Percentiles rank a stretch among this genome's conserved stretches.
Evolutionary conservation across 2,888 invertebrate species (phyloP).

Genomic region (Chouioia cunea): DNA sequence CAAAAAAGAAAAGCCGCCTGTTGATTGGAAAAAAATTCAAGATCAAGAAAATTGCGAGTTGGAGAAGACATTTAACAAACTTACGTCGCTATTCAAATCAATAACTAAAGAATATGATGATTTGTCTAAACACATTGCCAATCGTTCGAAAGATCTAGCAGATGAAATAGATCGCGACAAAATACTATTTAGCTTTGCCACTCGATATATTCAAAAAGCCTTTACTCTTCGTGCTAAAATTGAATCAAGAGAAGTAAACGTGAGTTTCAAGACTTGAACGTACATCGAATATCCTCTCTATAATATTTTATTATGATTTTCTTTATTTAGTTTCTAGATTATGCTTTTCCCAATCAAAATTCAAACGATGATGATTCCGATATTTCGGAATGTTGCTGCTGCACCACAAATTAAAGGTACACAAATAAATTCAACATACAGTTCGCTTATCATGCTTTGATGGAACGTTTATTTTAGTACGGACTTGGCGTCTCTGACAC

Average conservation of each 20-base stretch:
- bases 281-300: not conserved
- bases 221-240: slow-evolving; percentile 27
- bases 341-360: slow-evolving; percentile 12
- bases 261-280: slow-evolving; percentile 11
- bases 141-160: not conserved
- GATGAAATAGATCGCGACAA: slow-evolving; percentile 19
- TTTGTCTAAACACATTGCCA: not conserved
- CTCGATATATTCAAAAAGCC: slow-evolving; percentile 13
- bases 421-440: not conserved
- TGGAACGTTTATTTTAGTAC: slow-evolving; percentile 35
- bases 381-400: not conserved
- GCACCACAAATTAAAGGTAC: not conserved
- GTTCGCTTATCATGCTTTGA: slow-evolving; percentile 11
- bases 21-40: not conserved
- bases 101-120: slow-evolving; percentile 3
- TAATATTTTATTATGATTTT: not conserved
- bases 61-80: slow-evolving; percentile 11
- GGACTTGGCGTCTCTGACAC: slow-evolving; percentile 18
- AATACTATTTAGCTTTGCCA: slow-evolving; percentile 13
- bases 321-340: slow-evolving; percentile 34
- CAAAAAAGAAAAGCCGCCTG: not conserved
- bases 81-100: not conserved
- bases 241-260: slow-evolving; percentile 19
- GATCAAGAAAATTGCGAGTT: slow-evolving; percentile 23
- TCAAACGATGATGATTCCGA: not conserved